Evolutionary conservation across 2,888 invertebrate genomes (phyloP).

Genomic region (Chaetoderma sp.): DNA sequence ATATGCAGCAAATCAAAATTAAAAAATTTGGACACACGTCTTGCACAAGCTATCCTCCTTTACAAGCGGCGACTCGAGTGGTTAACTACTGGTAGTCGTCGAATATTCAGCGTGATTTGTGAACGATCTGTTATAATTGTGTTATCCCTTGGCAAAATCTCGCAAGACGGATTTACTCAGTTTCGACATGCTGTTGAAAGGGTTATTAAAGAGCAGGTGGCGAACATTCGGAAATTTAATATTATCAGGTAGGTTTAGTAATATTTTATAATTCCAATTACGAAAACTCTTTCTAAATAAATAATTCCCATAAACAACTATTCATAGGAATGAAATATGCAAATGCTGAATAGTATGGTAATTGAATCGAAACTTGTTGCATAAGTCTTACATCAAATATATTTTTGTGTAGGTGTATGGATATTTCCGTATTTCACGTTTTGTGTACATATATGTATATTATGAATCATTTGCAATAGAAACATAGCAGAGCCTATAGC

Average conservation of each 20-base stretch:
- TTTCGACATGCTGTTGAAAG: constrained; percentile 62
- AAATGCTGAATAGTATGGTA: not conserved
- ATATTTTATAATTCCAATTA: no score
- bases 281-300: not conserved
- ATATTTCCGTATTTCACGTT: no score
- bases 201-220: constrained; percentile 65
- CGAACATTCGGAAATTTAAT: constrained; percentile 65
- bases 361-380: not conserved
- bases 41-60: constrained; percentile 57
- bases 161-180: constrained; percentile 66
- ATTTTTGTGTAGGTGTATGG: no score
- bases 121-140: constrained; percentile 64
- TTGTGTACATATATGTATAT: no score
- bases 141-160: constrained; percentile 64
- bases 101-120: constrained; percentile 67
- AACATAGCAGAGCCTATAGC: no score
- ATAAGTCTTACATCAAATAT: no score
- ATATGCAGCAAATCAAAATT: constrained; percentile 61
- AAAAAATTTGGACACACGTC: constrained; percentile 54
- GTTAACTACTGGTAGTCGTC: constrained; percentile 67
- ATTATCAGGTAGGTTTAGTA: constrained; percentile 57
- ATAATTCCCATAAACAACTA: not conserved
- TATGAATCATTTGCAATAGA: no score
- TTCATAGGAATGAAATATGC: not conserved
- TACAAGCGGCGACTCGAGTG: constrained; percentile 66